Conservation (phyloP, 2,888 invertebrate genomes). For the Xanthia togata region DNA sequence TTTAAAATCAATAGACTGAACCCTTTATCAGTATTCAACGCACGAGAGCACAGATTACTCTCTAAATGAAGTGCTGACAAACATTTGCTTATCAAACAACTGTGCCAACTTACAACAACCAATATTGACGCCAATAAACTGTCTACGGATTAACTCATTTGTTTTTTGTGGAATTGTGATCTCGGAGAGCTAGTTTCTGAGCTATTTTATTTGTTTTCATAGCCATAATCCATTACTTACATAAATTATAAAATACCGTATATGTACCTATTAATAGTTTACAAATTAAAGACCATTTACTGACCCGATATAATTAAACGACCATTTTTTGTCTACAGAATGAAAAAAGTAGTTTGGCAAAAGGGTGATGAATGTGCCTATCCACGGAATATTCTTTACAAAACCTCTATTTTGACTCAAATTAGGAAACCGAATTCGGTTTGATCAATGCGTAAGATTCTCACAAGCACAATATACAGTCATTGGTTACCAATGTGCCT, state of each 20-base stretch:
- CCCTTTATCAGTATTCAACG: conserved; percentile 46
- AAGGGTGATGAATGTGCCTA: no score
- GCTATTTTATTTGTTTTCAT: not conserved
- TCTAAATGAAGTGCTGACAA: conserved; percentile 39
- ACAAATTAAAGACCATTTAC: not conserved
- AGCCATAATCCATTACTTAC: not conserved
- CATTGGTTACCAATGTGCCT: not conserved
- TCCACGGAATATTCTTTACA: not conserved
- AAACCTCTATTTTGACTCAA: not conserved
- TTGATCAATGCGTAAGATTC: not conserved
- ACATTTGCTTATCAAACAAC: conserved; percentile 48
- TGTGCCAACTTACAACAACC: conserved; percentile 36
- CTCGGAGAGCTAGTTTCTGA: no score
- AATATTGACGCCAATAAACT: conserved; percentile 2
- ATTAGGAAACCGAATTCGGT: not conserved
- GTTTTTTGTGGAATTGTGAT: not conserved
- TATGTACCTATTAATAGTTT: not conserved
- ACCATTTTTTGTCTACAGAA: not conserved
- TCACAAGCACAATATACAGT: not conserved
- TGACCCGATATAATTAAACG: not conserved
- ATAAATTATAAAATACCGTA: not conserved
- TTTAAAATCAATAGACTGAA: conserved; percentile 25
- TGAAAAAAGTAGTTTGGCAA: not conserved
- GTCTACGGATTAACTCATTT: conserved; percentile 9
- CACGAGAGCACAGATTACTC: conserved; percentile 31